Evolutionary conservation across 2,888 invertebrate genomes (phyloP).

Genomic region (Tyria jacobaeae): DNA sequence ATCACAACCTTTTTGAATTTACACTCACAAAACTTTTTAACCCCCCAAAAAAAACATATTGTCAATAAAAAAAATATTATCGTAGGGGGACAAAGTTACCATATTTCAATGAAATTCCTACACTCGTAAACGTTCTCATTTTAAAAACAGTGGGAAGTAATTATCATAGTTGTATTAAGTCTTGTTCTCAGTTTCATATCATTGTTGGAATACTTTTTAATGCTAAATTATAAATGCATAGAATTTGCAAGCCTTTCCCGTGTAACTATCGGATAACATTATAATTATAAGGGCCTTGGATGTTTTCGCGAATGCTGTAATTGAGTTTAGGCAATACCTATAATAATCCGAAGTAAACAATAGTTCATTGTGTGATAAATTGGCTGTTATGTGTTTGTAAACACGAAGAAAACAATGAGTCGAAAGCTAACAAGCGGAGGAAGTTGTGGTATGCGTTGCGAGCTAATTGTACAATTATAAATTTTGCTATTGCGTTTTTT

Average conservation of each 20-base stretch:
- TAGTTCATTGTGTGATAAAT: constrained; percentile 75
- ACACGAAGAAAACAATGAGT: constrained; percentile 66
- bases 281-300: constrained; percentile 17
- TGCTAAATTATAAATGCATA: too few relatives aligned
- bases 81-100: too few relatives aligned
- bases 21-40: too few relatives aligned
- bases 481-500: constrained; percentile 11
- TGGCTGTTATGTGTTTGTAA: constrained; percentile 70
- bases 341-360: constrained; percentile 65
- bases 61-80: too few relatives aligned
- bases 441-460: constrained; percentile 60
- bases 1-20: too few relatives aligned
- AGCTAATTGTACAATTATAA: constrained; percentile 32
- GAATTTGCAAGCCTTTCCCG: constrained; percentile 6
- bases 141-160: background rate
- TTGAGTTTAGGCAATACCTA: constrained; percentile 51
- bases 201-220: background rate
- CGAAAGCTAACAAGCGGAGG: constrained; percentile 58
- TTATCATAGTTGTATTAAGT: background rate
- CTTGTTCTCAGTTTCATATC: background rate
- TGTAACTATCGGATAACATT: constrained; percentile 2
- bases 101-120: too few relatives aligned
- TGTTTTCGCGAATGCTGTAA: constrained; percentile 25
- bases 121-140: background rate
- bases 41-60: too few relatives aligned